These are phyloP conservation scores for Sinocyclocheilus anshuiensis DNA, from an alignment of 2,113 vertebrate genomes.

Conservation along the genomic window DNA sequence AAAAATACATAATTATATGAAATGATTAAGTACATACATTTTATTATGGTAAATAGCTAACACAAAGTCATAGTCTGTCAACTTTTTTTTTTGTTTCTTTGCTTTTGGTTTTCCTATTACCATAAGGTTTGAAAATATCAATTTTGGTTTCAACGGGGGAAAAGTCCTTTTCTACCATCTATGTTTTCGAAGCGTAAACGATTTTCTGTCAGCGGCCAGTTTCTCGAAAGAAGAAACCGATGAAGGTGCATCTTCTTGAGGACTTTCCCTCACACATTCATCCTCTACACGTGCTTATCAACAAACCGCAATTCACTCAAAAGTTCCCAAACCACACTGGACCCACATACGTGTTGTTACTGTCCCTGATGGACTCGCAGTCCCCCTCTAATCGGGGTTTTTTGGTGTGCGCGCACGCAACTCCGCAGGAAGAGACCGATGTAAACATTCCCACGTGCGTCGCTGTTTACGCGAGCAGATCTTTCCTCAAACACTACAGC, in stretches of 20 bases:
- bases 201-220: too few relatives aligned
- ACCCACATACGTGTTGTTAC: conserved; percentile 65
- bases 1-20: too few relatives aligned
- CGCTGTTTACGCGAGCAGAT: conserved; percentile 69
- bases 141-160: too few relatives aligned
- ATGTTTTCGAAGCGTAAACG: too few relatives aligned
- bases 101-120: too few relatives aligned
- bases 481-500: conserved; percentile 66
- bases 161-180: too few relatives aligned
- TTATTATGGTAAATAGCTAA: too few relatives aligned
- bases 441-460: conserved; percentile 53
- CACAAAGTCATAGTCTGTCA: too few relatives aligned
- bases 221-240: too few relatives aligned
- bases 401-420: conserved; percentile 68
- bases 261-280: conserved; percentile 65
- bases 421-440: conserved; percentile 62
- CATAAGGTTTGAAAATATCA: too few relatives aligned
- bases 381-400: conserved; percentile 59
- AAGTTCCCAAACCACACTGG: conserved; percentile 56
- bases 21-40: too few relatives aligned
- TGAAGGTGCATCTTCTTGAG: conserved; percentile 41
- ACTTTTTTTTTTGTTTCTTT: too few relatives aligned
- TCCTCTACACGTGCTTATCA: conserved; percentile 65
- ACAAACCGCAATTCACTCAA: conserved; percentile 51
- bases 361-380: conserved; percentile 57